These are phyloP conservation scores for Toxonevra muliebris DNA, from an alignment of 2,888 invertebrate species.

Conservation along the genomic window DNA sequence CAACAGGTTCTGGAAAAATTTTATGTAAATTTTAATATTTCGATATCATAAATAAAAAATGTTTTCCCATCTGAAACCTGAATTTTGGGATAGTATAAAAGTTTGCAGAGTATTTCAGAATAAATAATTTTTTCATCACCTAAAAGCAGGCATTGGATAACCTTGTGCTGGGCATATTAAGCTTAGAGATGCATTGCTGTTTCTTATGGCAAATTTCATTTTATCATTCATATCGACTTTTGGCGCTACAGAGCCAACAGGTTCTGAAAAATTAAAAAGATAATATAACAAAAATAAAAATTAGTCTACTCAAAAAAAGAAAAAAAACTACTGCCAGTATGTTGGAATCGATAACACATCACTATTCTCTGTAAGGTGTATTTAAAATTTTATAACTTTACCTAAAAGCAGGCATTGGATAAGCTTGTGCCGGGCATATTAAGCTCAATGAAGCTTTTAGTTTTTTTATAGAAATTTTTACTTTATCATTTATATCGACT, in stretches of 20 bases:
- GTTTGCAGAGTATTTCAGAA: too few species aligned
- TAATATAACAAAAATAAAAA: not conserved
- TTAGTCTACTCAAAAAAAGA: too few species aligned
- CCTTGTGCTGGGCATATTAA: constrained; percentile 80
- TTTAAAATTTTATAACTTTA: constrained; percentile 37
- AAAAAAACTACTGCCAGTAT: not conserved
- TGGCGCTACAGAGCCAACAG: constrained; percentile 67
- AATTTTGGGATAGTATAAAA: constrained; percentile 38
- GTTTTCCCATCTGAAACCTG: not conserved
- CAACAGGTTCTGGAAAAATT: constrained; percentile 64
- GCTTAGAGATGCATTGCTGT: constrained; percentile 67
- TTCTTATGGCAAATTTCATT: constrained; percentile 67
- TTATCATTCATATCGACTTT: constrained; percentile 70
- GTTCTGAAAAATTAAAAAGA: constrained; percentile 65
- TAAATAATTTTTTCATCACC: constrained; percentile 60
- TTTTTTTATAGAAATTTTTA: constrained; percentile 69
- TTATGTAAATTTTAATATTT: not conserved
- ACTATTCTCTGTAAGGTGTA: not conserved
- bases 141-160: constrained; percentile 73
- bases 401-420: constrained; percentile 73
- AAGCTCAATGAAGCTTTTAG: constrained; percentile 68
- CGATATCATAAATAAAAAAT: not conserved
- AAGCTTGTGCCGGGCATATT: constrained; percentile 81
- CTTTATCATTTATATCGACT: constrained; percentile 72
- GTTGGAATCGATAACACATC: not conserved